phyloP scores from a whole-genome alignment of 2,797 vertebrate species.

The Propithecus perrieri region DNA sequence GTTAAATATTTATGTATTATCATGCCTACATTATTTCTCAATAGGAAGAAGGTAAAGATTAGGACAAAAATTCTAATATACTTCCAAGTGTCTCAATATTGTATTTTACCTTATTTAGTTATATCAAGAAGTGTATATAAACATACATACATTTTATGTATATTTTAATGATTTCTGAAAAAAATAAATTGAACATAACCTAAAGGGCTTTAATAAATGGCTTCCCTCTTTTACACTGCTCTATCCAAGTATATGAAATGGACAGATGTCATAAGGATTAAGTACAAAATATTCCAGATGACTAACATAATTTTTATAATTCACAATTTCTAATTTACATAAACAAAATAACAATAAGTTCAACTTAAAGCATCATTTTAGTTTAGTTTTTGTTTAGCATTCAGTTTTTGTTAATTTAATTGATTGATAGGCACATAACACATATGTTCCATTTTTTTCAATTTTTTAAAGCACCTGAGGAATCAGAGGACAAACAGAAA shows the following conservation, averaged over 20 bases:
- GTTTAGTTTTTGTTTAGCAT: not conserved
- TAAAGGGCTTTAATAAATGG: not conserved
- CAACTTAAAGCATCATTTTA: not conserved
- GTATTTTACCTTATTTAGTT: not conserved
- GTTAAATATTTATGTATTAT: not conserved
- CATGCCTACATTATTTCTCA: not conserved
- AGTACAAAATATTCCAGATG: slow-evolving; percentile 66
- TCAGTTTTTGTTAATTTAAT: not conserved
- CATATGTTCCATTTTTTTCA: not conserved
- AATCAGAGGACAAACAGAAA: not conserved
- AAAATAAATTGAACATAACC: not conserved
- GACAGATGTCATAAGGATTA: slow-evolving; percentile 55
- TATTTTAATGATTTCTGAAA: not conserved
- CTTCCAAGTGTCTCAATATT: not conserved
- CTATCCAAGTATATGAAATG: not conserved
- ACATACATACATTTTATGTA: not conserved
- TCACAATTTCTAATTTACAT: slow-evolving; percentile 53
- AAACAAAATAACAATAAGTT: slow-evolving; percentile 53
- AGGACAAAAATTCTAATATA: not conserved
- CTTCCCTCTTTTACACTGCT: not conserved
- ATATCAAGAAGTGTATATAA: not conserved
- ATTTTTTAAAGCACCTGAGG: not conserved
- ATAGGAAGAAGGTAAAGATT: not conserved
- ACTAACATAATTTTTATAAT: slow-evolving; percentile 60
- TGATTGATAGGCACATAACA: not conserved